These are phyloP conservation scores for Mormoops blainvillei DNA, from an alignment of 2,113 vertebrate species.

Conservation along the genomic window DNA sequence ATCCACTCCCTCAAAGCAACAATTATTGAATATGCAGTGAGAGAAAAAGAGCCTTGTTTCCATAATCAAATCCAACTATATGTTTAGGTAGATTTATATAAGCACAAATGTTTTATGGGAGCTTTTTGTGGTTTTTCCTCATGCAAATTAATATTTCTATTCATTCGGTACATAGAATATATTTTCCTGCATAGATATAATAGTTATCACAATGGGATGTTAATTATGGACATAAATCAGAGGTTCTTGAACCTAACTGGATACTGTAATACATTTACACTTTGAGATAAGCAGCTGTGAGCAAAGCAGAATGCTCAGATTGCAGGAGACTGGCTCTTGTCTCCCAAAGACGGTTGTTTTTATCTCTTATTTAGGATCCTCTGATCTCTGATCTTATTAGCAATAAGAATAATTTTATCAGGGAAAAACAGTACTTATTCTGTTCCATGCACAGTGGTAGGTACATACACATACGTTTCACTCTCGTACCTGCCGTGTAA, in stretches of 20 bases:
- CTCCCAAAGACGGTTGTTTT: background rate
- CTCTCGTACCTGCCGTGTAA: background rate
- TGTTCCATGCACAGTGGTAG: background rate
- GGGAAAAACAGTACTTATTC: background rate
- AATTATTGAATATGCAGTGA: constrained; percentile 55
- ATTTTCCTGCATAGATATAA: constrained; percentile 34
- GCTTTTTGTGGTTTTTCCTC: background rate
- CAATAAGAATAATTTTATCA: background rate
- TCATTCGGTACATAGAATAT: background rate
- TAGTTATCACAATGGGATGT: constrained; percentile 58
- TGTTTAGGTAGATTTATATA: background rate
- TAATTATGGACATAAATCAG: constrained; percentile 64
- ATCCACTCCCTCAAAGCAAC: constrained; percentile 17
- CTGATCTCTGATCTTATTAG: constrained; percentile 36
- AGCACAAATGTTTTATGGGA: background rate
- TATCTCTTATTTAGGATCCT: background rate
- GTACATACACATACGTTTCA: background rate
- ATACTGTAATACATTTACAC: constrained; percentile 40
- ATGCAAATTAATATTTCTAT: constrained; percentile 56
- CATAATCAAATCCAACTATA: constrained; percentile 41
- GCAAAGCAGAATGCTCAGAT: constrained; percentile 23
- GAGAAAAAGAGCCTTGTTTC: constrained; percentile 39
- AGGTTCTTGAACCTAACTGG: constrained; percentile 39
- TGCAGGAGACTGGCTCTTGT: background rate
- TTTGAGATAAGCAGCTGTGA: constrained; percentile 41